phyloP scores from a whole-genome alignment of 2,797 vertebrate species.

The Anas bernieri region DNA sequence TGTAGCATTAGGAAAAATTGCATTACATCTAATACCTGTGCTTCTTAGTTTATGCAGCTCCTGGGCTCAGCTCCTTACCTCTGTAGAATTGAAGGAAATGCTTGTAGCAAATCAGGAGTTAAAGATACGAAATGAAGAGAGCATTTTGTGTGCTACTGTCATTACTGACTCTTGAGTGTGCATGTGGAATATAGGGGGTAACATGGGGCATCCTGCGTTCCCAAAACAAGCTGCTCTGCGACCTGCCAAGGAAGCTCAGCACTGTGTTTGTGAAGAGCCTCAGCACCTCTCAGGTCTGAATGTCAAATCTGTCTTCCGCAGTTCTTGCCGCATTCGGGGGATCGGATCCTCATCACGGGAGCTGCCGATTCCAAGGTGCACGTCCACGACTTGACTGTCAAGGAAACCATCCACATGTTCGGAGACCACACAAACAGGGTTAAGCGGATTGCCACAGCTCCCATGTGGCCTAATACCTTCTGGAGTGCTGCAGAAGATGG shows the following conservation, averaged over 20 bases:
- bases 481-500: slow-evolving; percentile 99
- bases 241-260: neutral
- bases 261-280: neutral
- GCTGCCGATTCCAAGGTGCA: slow-evolving; percentile 98
- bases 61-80: neutral
- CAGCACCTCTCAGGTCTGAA: neutral
- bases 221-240: neutral
- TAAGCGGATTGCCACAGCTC: slow-evolving; percentile 95
- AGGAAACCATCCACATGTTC: slow-evolving; percentile 99
- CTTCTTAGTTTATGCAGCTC: neutral
- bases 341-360: slow-evolving; percentile 94
- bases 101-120: neutral
- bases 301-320: slow-evolving; percentile 51
- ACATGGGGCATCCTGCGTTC: fast-evolving
- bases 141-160: neutral
- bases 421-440: slow-evolving; percentile 98
- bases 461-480: slow-evolving; percentile 99
- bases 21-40: neutral
- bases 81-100: neutral
- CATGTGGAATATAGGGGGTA: fast-evolving
- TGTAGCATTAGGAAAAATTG: neutral
- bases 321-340: slow-evolving; percentile 96
- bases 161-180: neutral
- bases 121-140: neutral
- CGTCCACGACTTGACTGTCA: slow-evolving; percentile 93